phyloP scores from a whole-genome alignment of 2,113 vertebrate species.

The Daboia siamensis region DNA sequence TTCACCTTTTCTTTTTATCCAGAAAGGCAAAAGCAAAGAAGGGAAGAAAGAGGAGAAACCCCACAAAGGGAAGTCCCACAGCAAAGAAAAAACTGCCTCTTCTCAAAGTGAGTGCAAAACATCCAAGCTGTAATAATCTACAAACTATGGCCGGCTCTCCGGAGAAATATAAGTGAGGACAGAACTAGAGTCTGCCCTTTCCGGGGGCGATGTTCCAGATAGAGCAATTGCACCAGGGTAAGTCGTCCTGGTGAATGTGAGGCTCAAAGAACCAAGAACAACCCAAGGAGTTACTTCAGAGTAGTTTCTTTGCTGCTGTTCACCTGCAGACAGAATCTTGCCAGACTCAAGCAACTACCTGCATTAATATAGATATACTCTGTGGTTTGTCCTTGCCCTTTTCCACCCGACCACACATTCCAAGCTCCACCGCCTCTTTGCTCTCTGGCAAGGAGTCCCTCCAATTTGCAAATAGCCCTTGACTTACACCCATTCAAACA shows the following conservation, averaged over 20 bases:
- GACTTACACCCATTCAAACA: no score
- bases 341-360: neutral
- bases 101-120: slow-evolving; percentile 52
- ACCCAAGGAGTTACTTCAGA: neutral
- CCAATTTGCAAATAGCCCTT: no score
- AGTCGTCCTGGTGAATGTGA: neutral
- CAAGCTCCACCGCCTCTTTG: no score
- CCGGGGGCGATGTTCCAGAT: neutral
- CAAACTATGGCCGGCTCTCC: neutral
- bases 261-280: neutral
- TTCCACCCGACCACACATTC: no score
- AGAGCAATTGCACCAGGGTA: neutral
- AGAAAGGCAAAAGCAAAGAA: slow-evolving; percentile 43
- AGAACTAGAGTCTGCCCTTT: neutral
- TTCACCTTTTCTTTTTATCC: slow-evolving; percentile 4
- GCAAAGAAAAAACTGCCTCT: slow-evolving; percentile 22
- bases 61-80: slow-evolving; percentile 28
- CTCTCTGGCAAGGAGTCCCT: no score
- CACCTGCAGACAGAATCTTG: neutral
- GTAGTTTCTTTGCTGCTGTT: neutral
- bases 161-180: neutral
- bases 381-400: no score
- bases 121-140: neutral
- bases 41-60: slow-evolving; percentile 50
- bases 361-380: no score